Evolutionary conservation across 2,797 vertebrate species (phyloP), one percentile per base, ranked within the genome.

Genomic region (Kryptopterus vitreolus): DNA sequence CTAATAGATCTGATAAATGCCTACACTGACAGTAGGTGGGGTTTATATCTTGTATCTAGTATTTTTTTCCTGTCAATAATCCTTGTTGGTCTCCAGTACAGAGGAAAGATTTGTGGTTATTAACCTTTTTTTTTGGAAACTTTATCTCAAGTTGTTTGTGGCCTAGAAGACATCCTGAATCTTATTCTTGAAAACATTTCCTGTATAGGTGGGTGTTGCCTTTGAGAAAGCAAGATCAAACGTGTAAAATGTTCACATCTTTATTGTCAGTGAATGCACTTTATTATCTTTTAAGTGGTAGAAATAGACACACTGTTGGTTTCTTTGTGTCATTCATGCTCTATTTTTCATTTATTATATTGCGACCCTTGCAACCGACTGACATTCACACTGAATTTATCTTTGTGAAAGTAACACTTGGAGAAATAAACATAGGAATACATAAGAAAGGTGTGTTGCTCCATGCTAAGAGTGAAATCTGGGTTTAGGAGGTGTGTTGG

Each of bases 141-240:
- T 72, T 29, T 24, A 11, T 15, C 26, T 33, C 52, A 38, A 20
- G 18, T 62, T 29, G 48, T 79, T 12, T 72, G 29, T 35, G 59
- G 43, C 78, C 29, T 72, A 72, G 24, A 71, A 62, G 61, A 70
- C 46, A 55, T 16, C 52, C 16, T 26, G 13, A 43, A 46, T 38
- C 10, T 43, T 33, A 50, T 81, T 16, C 58, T 46, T 74, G 58
- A 71, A 59, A 72, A 71, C 26, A 71, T 53, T 80, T 86, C 71
- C 81, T 61, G 11, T 66, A 82, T 18, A 82, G 33, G 77, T 80
- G 43, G 74, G 69, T 72, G 77, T 79, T 38, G 22, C 16, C 26
- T 71, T 59, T 81, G 58, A 76, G 50, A 38, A 68, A 78, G 13
- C 52, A 63, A 70, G n/a, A 26, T 75, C 57, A 81, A 79, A 73